These are phyloP conservation scores for Aphodius sticticus DNA, from an alignment of 2,888 invertebrate species.

Conservation along the genomic window DNA sequence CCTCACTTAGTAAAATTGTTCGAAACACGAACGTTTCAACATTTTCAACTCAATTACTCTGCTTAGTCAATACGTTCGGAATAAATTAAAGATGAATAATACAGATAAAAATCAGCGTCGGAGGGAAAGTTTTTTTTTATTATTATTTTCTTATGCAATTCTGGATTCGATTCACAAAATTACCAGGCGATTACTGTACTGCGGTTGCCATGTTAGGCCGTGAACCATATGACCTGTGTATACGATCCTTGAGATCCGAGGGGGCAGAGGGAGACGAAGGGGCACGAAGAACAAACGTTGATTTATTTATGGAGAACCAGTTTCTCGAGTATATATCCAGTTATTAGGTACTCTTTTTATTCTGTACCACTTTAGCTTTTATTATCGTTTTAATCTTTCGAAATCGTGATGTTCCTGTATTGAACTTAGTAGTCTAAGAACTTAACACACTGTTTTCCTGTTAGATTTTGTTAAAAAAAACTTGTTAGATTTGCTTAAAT, in stretches of 20 bases:
- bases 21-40: not conserved
- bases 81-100: slow-evolving; percentile 11
- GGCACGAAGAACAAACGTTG: not conserved
- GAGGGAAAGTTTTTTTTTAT: not conserved
- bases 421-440: no score
- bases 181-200: not conserved
- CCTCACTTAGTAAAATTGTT: not conserved
- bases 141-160: not conserved
- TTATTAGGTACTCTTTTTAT: no score
- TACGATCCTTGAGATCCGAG: slow-evolving; percentile 6
- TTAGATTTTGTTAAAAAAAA: no score
- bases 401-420: no score
- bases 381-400: no score
- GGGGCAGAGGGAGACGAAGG: not conserved
- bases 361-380: no score
- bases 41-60: slow-evolving; percentile 15
- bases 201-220: slow-evolving; percentile 9
- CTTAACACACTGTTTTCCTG: no score
- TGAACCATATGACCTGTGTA: slow-evolving; percentile 23
- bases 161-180: slow-evolving; percentile 16
- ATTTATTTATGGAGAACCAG: slow-evolving; percentile 20
- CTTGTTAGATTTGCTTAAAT: no score
- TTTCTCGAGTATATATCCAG: slow-evolving; percentile 11
- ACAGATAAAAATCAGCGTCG: not conserved
- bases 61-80: slow-evolving; percentile 19